phyloP scores from a whole-genome alignment of 2,113 vertebrate species.

The Sclerurus mexicanus region DNA sequence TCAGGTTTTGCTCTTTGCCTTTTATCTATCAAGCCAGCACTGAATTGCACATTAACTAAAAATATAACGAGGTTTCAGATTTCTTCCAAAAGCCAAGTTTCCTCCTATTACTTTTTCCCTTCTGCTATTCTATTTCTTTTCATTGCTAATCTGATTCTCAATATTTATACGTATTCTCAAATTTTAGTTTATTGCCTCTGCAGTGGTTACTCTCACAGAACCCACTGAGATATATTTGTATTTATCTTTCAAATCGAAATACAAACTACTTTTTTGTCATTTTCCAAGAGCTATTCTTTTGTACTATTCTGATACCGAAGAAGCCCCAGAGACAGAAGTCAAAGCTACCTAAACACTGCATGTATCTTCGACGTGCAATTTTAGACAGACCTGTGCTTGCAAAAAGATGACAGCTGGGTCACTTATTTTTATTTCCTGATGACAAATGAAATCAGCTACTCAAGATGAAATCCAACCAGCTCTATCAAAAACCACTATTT shows the following conservation, averaged over 20 bases:
- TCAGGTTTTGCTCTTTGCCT: background rate
- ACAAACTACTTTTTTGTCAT: background rate
- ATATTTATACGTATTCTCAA: background rate
- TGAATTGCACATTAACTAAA: background rate
- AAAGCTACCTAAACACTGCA: background rate
- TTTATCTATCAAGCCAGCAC: background rate
- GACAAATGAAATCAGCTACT: background rate
- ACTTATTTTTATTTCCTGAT: background rate
- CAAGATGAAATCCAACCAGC: background rate
- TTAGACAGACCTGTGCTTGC: background rate
- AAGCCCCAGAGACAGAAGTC: background rate
- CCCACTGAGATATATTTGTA: background rate
- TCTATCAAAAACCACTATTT: background rate
- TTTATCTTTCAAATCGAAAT: background rate
- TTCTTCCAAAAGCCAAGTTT: background rate
- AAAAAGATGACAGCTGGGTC: background rate
- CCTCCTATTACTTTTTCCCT: background rate
- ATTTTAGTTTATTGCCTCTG: background rate
- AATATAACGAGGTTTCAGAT: background rate
- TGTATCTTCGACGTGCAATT: rapidly evolving
- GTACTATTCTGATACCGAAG: background rate
- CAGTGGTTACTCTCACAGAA: background rate
- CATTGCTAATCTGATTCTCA: background rate
- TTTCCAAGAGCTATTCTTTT: background rate
- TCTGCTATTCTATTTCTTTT: background rate